A percentile compares a stretch with the other conserved stretches of the same genome.
phyloP scores from a whole-genome alignment of 2,113 vertebrate genomes.

The Hystrix brachyura region DNA sequence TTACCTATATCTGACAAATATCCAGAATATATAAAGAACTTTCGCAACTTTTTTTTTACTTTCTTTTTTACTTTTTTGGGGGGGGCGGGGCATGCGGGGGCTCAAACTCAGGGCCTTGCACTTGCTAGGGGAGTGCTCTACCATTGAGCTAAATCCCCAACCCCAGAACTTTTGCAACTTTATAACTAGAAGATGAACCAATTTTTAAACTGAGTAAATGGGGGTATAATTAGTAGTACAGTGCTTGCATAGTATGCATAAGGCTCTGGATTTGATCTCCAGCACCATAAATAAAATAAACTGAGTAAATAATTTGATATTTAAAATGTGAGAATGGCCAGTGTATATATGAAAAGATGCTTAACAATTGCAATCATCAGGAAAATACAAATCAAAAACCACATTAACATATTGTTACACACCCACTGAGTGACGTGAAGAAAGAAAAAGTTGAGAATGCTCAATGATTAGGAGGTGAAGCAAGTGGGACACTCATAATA shows the following conservation, averaged over 20 bases:
- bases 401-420: not conserved
- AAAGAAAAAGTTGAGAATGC: not conserved
- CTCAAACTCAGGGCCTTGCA: too few species aligned
- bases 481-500: not conserved
- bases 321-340: not conserved
- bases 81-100: too few species aligned
- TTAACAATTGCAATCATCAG: not conserved
- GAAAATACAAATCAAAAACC: not conserved
- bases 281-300: not conserved
- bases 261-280: not conserved
- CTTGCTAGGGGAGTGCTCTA: too few species aligned
- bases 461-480: not conserved
- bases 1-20: not conserved
- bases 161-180: not conserved
- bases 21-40: not conserved
- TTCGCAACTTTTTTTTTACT: not conserved
- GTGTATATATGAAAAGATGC: not conserved
- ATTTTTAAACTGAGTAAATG: not conserved
- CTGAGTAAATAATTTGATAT: not conserved
- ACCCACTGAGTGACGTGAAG: not conserved
- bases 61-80: too few species aligned
- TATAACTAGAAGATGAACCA: not conserved
- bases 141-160: too few species aligned
- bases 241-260: not conserved
- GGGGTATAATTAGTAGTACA: not conserved